A percentile compares a stretch with the other conserved stretches of the same genome.
Conservation (phyloP, 2,888 invertebrate species). For the Ferdinandea cuprea region DNA sequence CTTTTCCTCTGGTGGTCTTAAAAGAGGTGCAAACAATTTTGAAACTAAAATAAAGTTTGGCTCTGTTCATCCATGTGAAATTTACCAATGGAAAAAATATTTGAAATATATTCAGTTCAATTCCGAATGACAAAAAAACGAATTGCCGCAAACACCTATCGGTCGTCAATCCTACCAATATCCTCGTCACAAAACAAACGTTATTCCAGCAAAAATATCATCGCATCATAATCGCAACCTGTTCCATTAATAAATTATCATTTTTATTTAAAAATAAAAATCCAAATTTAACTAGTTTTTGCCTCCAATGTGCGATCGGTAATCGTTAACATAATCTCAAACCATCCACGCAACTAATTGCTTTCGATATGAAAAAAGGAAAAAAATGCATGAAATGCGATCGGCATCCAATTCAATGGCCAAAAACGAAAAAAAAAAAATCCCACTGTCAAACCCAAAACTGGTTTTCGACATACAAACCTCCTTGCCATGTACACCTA, state of each 20-base stretch:
- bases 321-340: conserved; percentile 48
- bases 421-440: not conserved
- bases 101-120: too few species aligned
- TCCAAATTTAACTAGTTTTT: conserved; percentile 22
- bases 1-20: too few species aligned
- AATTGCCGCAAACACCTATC: too few species aligned
- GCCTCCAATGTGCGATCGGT: conserved; percentile 22
- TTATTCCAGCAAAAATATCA: too few species aligned
- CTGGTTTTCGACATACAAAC: conserved; percentile 46
- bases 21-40: too few species aligned
- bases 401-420: conserved; percentile 20
- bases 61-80: too few species aligned
- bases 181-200: too few species aligned
- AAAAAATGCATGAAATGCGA: conserved; percentile 48
- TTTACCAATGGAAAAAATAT: too few species aligned
- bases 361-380: conserved; percentile 27
- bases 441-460: conserved; percentile 27
- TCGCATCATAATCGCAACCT: too few species aligned
- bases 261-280: conserved; percentile 12
- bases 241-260: conserved; percentile 36
- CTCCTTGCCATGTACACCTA: conserved; percentile 34
- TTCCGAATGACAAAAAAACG: too few species aligned
- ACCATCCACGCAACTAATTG: conserved; percentile 60
- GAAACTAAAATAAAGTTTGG: too few species aligned
- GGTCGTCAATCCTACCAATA: too few species aligned